Evolutionary conservation across 2,888 invertebrate genomes (phyloP), one percentile per base, ranked within the genome.

Genomic region (Diogma glabrata): DNA sequence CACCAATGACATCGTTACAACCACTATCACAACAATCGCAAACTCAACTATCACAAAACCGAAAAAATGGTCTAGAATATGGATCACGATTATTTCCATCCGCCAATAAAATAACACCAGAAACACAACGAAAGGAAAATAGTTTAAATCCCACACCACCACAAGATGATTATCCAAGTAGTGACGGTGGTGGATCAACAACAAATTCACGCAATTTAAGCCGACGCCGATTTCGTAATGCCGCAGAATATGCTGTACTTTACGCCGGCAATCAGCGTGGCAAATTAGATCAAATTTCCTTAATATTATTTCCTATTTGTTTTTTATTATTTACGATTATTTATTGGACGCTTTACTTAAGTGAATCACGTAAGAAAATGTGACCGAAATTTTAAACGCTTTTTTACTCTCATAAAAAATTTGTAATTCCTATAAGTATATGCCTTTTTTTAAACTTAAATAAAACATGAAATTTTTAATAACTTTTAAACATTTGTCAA

Each of bases 221-320:
- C 22, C 30, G 30, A 1, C 14, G 30, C 6, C 17, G 66, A 52
- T 64, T 77, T 58, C 68, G 67, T 1, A 64, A 72, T 20, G 64
- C 69, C 51, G 66, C 74, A 10, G 76, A 77, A 60, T 71, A 72
- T 49, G 76, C 75, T 7, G 72, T 78, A 28, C 72, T 79, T 66
- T 79, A 76, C 60, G 78, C 78, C 60, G 79, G 79, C 59, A 77
- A 78, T 54, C 77, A 77, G 61, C 72, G 78, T 56, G 79, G 78
- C 23, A 67, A 74, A 33, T 66, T 79, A 53, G 78, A 79, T 64
- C 75, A 75, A 61, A 74, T 74, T 55, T 78, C 78, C 7, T 71
- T 79, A n/a, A 74, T 77, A 55, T 54, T 78, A 38, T 79, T 79
- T 62, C 79, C 79, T 1, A 54, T 77, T 53, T 74, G 76, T 62